Percentiles rank a stretch among this genome's conserved stretches.
These are phyloP conservation scores for Boloria selene DNA, from an alignment of 2,888 invertebrate genomes.

Conservation along the genomic window DNA sequence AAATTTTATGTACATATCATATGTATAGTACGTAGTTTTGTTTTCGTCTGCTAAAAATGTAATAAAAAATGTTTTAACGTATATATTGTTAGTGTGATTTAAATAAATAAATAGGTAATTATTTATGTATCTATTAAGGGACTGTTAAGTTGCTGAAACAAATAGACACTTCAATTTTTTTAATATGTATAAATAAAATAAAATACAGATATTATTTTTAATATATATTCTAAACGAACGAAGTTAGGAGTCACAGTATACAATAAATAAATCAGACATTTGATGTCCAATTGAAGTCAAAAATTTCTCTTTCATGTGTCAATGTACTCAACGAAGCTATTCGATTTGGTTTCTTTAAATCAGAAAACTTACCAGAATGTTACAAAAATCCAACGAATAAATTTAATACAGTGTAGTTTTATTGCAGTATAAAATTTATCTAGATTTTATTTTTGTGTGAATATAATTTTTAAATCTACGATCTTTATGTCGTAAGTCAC, in stretches of 20 bases:
- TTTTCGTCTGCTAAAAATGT: no score
- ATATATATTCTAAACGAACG: not conserved
- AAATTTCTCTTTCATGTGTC: conserved; percentile 61
- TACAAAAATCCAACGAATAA: conserved; percentile 1
- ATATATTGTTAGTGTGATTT: no score
- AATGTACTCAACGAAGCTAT: conserved; percentile 47
- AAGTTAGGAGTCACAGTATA: not conserved
- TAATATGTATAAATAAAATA: not conserved
- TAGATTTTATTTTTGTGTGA: not conserved
- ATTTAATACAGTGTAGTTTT: not conserved
- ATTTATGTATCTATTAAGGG: no score
- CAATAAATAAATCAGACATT: conserved; percentile 25
- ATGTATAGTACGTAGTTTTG: no score
- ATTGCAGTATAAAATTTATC: not conserved
- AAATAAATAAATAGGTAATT: no score
- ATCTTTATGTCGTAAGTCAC: conserved; percentile 30
- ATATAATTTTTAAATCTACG: not conserved
- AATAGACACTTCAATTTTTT: no score
- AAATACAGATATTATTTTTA: not conserved
- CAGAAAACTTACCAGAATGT: conserved; percentile 15
- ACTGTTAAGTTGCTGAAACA: no score
- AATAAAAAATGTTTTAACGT: no score
- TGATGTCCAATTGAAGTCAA: conserved; percentile 52
- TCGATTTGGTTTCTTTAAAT: conserved; percentile 36
- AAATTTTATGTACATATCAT: no score